Evolutionary conservation across 2,113 vertebrate genomes (phyloP).

Genomic region (Anser brachyrhynchus): DNA sequence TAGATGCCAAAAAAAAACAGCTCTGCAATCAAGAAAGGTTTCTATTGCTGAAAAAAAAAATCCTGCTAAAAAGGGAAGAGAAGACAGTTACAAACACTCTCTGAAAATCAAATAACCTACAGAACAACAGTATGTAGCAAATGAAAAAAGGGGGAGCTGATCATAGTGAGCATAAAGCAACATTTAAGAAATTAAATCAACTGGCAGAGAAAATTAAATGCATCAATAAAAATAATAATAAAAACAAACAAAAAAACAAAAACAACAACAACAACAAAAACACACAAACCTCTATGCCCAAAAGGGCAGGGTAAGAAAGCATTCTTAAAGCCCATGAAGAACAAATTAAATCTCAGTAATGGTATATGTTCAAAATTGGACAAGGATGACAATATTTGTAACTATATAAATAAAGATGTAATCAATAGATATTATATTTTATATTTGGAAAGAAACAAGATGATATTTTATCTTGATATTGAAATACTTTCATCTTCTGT

Average conservation of each 20-base stretch:
- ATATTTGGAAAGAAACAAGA: neutral
- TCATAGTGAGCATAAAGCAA: neutral
- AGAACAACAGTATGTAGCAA: neutral
- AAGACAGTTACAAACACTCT: neutral
- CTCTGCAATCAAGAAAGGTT: slow-evolving; percentile 26
- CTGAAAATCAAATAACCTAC: neutral
- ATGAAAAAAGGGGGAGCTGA: neutral
- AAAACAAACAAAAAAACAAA: no score
- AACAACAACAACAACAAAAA: no score
- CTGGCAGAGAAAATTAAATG: neutral
- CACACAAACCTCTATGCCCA: neutral
- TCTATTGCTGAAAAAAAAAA: neutral
- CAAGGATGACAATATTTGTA: neutral
- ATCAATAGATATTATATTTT: neutral
- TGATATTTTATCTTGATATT: neutral
- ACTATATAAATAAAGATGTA: neutral
- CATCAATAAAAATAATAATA: neutral
- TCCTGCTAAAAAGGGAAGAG: neutral
- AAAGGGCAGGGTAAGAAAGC: neutral
- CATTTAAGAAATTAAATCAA: neutral
- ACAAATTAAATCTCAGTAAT: neutral
- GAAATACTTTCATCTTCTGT: neutral
- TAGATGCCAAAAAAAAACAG: neutral
- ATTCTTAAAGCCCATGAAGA: neutral
- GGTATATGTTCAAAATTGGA: neutral